Evolutionary conservation across 2,113 vertebrate genomes (phyloP), one percentile per base, ranked within the genome.

Genomic region (Eupsittula cactorum): DNA sequence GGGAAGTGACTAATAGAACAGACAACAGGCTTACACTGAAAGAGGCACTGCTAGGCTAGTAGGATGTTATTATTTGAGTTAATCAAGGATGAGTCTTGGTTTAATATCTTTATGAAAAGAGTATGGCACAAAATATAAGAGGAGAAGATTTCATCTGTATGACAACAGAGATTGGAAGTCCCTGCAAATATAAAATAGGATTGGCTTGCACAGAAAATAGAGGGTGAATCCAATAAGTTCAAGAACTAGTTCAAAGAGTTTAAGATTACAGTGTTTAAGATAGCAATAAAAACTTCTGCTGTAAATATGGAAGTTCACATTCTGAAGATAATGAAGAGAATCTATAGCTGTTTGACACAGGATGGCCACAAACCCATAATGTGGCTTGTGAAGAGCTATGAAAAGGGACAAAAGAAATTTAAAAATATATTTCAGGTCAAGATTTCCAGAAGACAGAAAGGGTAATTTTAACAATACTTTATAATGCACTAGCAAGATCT

Each of bases 31-130:
- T 91, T 79, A 62, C 27, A 73, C 1, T 57, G 67, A 85, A 68
- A 87, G 64, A 76, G 25, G 44, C 50, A 59, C 74, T 86, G 46
- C 62, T 95, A 86, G 46, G 6, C 77, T 71, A 86, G 39, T 37
- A 71, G 83, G 47, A 86, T 82, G 47, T 60, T 89, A 89, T 91
- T 92, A 86, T 42, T 84, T 55, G 50, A 92, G 60, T 44, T 95
- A 78, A 93, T 95, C 11, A 86, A 86, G 50, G 86, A 86, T 42
- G 39, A 82, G 18, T 46, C 42, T 78, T 75, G 76, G 55, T 86
- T 83, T 88, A 83, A 35, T 90, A 88, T 65, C 81, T 78, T 84
- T 68, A 53, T 78, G 67, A 91, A 88, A 93, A 64, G 50, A 42
- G 27, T 78, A 76, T 8, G 21, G 29, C 12, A 79, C 44, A 86